Evolutionary conservation across 2,888 invertebrate species (phyloP), one percentile per base, ranked within the genome.

Genomic region (Drosophila diplacantha): DNA sequence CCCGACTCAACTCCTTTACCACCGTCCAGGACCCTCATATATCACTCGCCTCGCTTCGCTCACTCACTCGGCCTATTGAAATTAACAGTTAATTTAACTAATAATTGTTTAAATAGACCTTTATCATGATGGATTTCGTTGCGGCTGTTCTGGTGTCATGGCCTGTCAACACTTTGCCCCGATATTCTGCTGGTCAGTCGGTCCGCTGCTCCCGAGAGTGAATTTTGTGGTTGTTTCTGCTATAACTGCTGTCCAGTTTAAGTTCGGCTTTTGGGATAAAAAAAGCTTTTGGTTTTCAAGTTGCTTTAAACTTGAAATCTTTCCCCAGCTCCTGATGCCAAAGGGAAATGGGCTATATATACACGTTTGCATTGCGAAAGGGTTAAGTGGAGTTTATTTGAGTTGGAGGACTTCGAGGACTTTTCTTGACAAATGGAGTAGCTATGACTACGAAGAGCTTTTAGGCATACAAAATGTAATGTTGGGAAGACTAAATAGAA

Each of bases 61-160:
- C 46, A 6, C 38, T 32, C 43, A 8, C 7, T 38, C 41, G 65
- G 67, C 34, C 63, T 69, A 77, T 69, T 72, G 72, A 74, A 78
- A 81, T 78, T 75, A 79, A 81, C 83, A 73, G 71, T 81, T 73
- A 78, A 81, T 83, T 81, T 71, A 71, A 81, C 63, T 70, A 71
- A 78, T 78, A 73, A 75, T 83, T 78, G 81, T 77, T 71, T 77
- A 70, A 71, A 78, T 70, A 60, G 59, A 47, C 71, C 53, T 71
- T 68, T 71, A 73, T 75, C 74, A 44, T 58, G 65, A 61, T 68
- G 73, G 41, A 18, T 39, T 56, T 37, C 24, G 63, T 41, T 39
- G 39, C 14, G 43, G 32, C 55, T 9, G 7, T 58, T 57, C n/a
- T 61, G 47, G 41, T 64, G 59, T 50, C 57, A 58, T 43, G 38